A percentile compares a stretch with the other conserved stretches of the same genome.
phyloP scores from a whole-genome alignment of 1,140 invertebrate species.

The Eupeodes corollae region DNA sequence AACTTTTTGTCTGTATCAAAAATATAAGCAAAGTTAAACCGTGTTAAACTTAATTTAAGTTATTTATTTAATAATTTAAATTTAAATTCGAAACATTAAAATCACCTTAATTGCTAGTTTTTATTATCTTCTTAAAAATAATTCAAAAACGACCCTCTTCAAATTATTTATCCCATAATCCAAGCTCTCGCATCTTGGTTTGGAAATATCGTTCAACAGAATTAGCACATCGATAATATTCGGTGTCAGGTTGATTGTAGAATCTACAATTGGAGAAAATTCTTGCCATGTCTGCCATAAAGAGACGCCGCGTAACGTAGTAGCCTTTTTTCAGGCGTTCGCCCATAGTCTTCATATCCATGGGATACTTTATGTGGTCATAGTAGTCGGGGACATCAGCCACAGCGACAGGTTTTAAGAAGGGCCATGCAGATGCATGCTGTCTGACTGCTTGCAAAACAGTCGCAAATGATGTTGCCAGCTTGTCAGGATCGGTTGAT shows the following conservation, averaged over 20 bases:
- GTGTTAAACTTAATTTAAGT: no score
- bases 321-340: constrained; percentile 63
- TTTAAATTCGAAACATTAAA: no score
- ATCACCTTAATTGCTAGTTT: no score
- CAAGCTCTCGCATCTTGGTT: constrained; percentile 83
- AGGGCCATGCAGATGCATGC: constrained; percentile 85
- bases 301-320: constrained; percentile 76
- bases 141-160: no score
- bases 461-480: constrained; percentile 57
- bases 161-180: constrained; percentile 54
- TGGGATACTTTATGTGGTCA: constrained; percentile 95
- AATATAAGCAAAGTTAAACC: no score
- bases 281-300: constrained; percentile 89
- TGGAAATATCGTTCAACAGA: constrained; percentile 89
- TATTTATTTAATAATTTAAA: no score
- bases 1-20: no score
- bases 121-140: no score
- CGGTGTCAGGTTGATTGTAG: constrained; percentile 88
- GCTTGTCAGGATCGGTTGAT: constrained; percentile 59
- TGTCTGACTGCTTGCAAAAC: constrained; percentile 67
- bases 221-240: constrained; percentile 88
- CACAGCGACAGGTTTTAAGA: constrained; percentile 84
- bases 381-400: constrained; percentile 93
- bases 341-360: constrained; percentile 85
- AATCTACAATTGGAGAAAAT: constrained; percentile 92